Percentiles rank a stretch among this genome's conserved stretches.
phyloP scores from a whole-genome alignment of 2,888 invertebrate genomes.

The Cephalotes varians region DNA sequence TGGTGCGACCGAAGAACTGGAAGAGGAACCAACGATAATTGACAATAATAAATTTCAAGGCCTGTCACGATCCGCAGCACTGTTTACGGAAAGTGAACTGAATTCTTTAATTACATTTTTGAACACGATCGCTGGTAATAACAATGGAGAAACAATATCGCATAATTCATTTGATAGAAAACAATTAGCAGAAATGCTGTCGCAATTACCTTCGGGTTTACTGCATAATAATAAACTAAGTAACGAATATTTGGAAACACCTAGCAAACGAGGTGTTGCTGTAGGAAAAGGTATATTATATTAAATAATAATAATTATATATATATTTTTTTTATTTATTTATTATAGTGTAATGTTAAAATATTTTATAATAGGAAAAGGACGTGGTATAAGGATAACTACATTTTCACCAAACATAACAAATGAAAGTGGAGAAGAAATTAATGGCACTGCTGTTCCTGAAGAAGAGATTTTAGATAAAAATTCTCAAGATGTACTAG shows the following conservation, averaged over 20 bases:
- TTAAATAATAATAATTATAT: not conserved
- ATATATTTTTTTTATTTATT: not conserved
- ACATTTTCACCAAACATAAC: constrained; percentile 79
- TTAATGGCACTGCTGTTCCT: constrained; percentile 73
- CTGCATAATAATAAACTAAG: constrained; percentile 72
- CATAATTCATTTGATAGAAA: constrained; percentile 84
- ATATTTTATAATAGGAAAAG: constrained; percentile 68
- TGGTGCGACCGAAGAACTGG: constrained; percentile 84
- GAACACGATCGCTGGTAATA: constrained; percentile 85
- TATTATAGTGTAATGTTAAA: not conserved
- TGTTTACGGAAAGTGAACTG: constrained; percentile 90
- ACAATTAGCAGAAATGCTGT: constrained; percentile 86
- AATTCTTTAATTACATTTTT: constrained; percentile 88
- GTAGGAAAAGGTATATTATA: constrained; percentile 84
- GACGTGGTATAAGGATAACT: constrained; percentile 76
- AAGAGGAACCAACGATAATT: constrained; percentile 86
- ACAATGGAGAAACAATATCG: constrained; percentile 68
- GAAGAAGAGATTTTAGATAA: constrained; percentile 82
- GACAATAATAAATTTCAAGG: constrained; percentile 87
- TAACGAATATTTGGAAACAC: constrained; percentile 77
- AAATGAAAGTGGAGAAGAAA: constrained; percentile 78
- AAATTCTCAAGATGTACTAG: constrained; percentile 88
- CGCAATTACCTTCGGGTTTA: constrained; percentile 84
- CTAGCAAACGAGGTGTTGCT: constrained; percentile 81
- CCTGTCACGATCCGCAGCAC: constrained; percentile 88